phyloP scores from a whole-genome alignment of 2,113 vertebrate species.

The Saguinus midas region DNA sequence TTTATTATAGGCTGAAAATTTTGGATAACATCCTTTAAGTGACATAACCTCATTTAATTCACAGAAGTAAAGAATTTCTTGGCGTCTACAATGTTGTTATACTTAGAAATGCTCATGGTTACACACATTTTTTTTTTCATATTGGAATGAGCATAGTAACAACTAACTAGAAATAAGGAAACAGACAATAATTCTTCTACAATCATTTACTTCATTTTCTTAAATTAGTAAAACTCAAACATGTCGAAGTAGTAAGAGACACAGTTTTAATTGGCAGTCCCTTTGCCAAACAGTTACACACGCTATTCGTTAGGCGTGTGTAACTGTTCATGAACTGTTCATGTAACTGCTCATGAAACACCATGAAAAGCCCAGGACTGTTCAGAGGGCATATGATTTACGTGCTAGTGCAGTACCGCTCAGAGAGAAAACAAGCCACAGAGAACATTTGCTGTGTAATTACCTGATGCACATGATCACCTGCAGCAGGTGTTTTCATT shows the following conservation, averaged over 20 bases:
- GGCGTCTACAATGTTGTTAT: neutral
- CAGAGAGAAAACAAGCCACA: neutral
- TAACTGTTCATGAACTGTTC: no score
- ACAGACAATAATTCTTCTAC: neutral
- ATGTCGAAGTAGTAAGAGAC: neutral
- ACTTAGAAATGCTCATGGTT: neutral
- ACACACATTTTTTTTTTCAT: no score
- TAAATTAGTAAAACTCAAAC: neutral
- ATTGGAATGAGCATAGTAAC: neutral
- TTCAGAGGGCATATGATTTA: no score
- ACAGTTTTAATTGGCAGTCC: neutral
- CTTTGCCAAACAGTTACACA: neutral
- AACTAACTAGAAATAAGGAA: neutral
- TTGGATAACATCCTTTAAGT: neutral
- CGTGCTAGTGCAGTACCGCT: fast-evolving
- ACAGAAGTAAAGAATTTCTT: neutral
- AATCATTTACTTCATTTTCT: neutral
- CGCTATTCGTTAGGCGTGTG: fast-evolving
- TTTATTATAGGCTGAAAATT: neutral
- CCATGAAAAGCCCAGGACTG: neutral
- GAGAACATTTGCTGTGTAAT: fast-evolving
- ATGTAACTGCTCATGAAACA: neutral
- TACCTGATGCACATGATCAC: fast-evolving
- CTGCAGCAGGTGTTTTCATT: neutral
- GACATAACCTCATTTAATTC: neutral